A percentile compares a stretch with the other conserved stretches of the same genome.
Conservation (phyloP, 2,797 vertebrate species). For the Oceanodroma leucorhoa region DNA sequence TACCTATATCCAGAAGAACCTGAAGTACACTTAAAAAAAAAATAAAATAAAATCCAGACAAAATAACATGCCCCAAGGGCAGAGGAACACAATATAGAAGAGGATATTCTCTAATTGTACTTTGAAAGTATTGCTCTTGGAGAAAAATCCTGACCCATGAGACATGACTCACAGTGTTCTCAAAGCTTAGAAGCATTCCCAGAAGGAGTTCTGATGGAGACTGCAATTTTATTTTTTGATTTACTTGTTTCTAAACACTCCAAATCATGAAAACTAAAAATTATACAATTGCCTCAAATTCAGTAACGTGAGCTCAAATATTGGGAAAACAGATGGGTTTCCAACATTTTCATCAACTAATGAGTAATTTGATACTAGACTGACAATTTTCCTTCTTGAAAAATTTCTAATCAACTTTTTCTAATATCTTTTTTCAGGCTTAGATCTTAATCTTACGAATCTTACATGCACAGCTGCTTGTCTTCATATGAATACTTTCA, state of each 20-base stretch:
- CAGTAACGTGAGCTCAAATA: not conserved
- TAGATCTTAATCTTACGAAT: not conserved
- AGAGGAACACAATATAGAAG: not conserved
- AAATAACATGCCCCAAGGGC: not conserved
- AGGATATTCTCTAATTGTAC: not conserved
- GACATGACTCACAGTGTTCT: not conserved
- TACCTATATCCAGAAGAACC: not conserved
- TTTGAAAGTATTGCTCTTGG: not conserved
- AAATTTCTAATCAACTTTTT: not conserved
- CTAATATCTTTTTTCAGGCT: not conserved
- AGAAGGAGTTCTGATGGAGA: not conserved
- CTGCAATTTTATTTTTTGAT: not conserved
- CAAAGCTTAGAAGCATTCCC: not conserved
- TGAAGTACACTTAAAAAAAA: not conserved
- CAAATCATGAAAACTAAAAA: not conserved
- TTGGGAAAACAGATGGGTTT: not conserved
- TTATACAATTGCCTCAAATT: not conserved
- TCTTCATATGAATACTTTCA: not conserved
- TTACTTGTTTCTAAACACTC: not conserved
- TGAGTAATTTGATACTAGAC: not conserved
- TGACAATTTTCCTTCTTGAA: not conserved
- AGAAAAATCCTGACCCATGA: not conserved
- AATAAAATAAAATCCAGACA: not conserved
- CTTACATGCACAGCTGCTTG: not conserved
- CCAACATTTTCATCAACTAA: not conserved